Conservation (phyloP, 2,797 vertebrate species). For the Centroberyx gerrardi region DNA sequence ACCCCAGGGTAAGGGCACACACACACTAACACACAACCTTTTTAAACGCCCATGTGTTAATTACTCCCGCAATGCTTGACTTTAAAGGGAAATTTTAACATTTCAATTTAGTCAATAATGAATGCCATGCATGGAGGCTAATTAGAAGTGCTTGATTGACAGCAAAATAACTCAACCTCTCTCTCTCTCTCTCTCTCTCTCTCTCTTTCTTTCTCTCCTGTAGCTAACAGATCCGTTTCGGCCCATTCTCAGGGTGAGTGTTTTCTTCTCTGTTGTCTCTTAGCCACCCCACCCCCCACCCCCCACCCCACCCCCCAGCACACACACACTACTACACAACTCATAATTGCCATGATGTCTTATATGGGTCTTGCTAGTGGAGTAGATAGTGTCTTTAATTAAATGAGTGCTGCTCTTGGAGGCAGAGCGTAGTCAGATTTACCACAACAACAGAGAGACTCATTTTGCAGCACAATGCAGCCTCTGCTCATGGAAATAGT, state of each 20-base stretch:
- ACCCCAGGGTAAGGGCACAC: constrained; percentile 92
- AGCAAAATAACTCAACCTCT: constrained; percentile 84
- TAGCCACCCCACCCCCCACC: too few relatives aligned
- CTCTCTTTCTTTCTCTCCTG: constrained; percentile 49
- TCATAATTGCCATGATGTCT: constrained; percentile 51
- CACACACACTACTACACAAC: constrained; percentile 63
- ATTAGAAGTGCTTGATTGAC: constrained; percentile 90
- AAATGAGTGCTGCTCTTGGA: constrained; percentile 47
- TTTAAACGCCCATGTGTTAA: constrained; percentile 21
- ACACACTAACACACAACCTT: neutral
- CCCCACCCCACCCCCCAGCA: constrained; percentile 62
- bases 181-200: constrained; percentile 10
- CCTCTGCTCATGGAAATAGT: neutral
- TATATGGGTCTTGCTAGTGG: constrained; percentile 59
- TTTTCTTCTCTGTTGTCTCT: constrained; percentile 66
- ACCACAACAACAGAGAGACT: constrained; percentile 9
- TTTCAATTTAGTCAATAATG: constrained; percentile 89
- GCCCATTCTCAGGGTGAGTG: constrained; percentile 96
- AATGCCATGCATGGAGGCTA: constrained; percentile 87
- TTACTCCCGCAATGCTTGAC: constrained; percentile 87
- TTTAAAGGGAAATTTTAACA: constrained; percentile 90
- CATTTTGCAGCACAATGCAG: constrained; percentile 6
- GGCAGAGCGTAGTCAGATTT: constrained; percentile 17
- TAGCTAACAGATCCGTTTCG: constrained; percentile 98
- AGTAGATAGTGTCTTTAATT: constrained; percentile 64